Conservation (phyloP, 2,888 invertebrate species). For the Phaonia tiefii region DNA sequence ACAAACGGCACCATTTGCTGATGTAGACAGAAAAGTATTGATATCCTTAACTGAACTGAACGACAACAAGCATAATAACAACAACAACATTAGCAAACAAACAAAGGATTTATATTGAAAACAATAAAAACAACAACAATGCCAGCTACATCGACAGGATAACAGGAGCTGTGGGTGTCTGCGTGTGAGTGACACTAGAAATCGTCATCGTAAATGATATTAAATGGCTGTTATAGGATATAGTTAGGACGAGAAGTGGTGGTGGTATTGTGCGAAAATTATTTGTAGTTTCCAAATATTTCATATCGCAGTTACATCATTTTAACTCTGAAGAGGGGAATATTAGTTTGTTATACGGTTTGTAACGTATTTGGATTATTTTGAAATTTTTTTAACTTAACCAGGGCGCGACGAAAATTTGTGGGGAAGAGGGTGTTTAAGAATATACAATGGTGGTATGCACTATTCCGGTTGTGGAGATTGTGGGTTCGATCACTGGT, state of each 20-base stretch:
- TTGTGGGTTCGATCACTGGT: no score
- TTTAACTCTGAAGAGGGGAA: no score
- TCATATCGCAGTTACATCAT: not conserved
- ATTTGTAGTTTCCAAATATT: constrained; percentile 48
- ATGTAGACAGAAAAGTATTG: constrained; percentile 45
- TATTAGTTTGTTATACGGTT: no score
- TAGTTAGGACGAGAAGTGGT: not conserved
- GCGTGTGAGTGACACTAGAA: constrained; percentile 25
- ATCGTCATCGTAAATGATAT: constrained; percentile 47
- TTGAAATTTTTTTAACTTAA: no score
- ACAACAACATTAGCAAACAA: not conserved
- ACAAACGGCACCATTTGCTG: constrained; percentile 42
- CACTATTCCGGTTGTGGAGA: no score
- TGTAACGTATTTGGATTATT: no score
- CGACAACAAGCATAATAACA: constrained; percentile 14
- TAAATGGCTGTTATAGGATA: constrained; percentile 14
- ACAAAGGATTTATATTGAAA: constrained; percentile 22
- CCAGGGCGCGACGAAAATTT: no score
- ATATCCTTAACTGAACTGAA: constrained; percentile 22
- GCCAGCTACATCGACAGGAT: constrained; percentile 3
- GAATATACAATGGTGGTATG: no score
- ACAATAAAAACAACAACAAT: constrained; percentile 34
- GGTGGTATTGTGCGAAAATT: constrained; percentile 54
- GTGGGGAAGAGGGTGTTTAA: no score
- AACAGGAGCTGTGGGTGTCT: not conserved